phyloP scores from a whole-genome alignment of 2,797 vertebrate genomes.

The Alcedo quadribrachys region DNA sequence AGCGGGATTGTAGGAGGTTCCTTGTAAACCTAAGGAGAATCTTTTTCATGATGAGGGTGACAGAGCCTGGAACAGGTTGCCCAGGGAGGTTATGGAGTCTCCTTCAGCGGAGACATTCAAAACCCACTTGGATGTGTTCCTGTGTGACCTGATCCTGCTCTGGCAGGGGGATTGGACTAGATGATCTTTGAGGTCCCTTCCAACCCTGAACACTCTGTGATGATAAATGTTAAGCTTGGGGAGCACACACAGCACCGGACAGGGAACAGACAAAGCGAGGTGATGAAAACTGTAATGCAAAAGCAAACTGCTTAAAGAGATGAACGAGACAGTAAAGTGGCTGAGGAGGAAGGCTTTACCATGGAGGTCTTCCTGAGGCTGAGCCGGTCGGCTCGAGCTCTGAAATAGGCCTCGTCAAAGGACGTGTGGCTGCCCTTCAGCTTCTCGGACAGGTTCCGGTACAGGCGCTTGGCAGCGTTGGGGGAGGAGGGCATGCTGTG shows the following conservation, averaged over 20 bases:
- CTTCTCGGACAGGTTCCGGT: constrained; percentile 96
- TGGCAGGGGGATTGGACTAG: too few relatives aligned
- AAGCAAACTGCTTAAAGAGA: neutral
- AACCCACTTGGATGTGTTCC: too few relatives aligned
- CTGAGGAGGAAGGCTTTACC: constrained; percentile 73
- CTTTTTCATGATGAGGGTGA: too few relatives aligned
- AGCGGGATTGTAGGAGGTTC: too few relatives aligned
- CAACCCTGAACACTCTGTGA: too few relatives aligned
- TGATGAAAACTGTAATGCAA: neutral
- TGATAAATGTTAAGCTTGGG: neutral
- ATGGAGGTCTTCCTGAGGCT: constrained; percentile 91
- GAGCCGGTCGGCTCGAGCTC: constrained; percentile 88
- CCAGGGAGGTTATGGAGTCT: too few relatives aligned
- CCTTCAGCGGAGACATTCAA: too few relatives aligned
- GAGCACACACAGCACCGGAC: accelerated
- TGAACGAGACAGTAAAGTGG: accelerated
- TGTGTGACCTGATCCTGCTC: too few relatives aligned
- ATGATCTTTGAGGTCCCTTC: too few relatives aligned
- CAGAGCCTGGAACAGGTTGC: too few relatives aligned
- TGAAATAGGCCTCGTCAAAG: constrained; percentile 91
- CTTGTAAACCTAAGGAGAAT: too few relatives aligned
- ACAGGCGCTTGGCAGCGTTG: constrained; percentile 92
- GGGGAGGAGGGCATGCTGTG: constrained; percentile 88
- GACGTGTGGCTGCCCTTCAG: constrained; percentile 92
- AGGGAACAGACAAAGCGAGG: neutral